phyloP scores from a whole-genome alignment of 2,888 invertebrate species.

The Caenorhabditis becei region DNA sequence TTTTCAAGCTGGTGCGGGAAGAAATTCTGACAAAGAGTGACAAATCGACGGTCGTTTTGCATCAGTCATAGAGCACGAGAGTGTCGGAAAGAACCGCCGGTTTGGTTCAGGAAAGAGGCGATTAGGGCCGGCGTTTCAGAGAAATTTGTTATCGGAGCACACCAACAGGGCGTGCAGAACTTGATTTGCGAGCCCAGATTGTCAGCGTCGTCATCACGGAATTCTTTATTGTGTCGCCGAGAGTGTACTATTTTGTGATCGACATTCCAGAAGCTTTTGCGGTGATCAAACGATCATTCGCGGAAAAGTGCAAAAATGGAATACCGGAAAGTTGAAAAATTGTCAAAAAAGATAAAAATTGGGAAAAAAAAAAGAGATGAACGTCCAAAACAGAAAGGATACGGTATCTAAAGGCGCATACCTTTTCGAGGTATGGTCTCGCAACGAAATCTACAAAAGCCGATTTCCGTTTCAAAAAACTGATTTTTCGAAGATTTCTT shows the following conservation, averaged over 20 bases:
- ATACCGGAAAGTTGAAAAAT: not conserved
- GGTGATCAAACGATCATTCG: conserved; percentile 41
- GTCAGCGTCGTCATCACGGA: conserved; percentile 42
- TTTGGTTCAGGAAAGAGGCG: conserved; percentile 42
- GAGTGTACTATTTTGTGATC: conserved; percentile 37
- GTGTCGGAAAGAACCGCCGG: conserved; percentile 19
- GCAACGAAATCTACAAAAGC: not conserved
- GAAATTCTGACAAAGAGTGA: conserved; percentile 16
- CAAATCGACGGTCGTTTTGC: conserved; percentile 17
- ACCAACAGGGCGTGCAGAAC: conserved; percentile 41
- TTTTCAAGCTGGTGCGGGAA: not conserved
- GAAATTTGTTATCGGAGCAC: conserved; percentile 49
- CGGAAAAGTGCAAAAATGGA: conserved; percentile 1
- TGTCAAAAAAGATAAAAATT: not conserved
- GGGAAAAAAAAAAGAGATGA: not conserved
- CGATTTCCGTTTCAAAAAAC: not conserved
- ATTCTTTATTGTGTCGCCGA: conserved; percentile 38
- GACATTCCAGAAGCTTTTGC: conserved; percentile 41
- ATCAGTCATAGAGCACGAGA: conserved; percentile 23
- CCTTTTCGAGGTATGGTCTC: not conserved
- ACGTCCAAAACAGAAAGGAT: conserved; percentile 13
- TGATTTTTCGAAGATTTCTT: no score
- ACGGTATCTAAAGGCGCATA: conserved; percentile 25
- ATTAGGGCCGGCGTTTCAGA: conserved; percentile 48
- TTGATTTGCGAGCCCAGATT: conserved; percentile 53